Conservation (phyloP, 2,797 vertebrate genomes). For the Microchirus variegatus region DNA sequence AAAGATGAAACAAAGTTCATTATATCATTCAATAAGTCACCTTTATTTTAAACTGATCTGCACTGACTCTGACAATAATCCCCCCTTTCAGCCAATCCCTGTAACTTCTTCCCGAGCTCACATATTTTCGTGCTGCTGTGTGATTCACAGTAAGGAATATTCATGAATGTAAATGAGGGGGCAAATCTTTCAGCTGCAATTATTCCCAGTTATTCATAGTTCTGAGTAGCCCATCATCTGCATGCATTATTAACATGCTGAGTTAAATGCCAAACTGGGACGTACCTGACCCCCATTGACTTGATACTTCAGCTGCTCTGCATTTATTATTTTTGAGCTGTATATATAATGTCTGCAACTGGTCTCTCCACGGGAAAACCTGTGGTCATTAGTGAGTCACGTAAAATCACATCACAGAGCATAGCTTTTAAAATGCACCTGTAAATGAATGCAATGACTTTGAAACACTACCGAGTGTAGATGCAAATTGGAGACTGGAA, state of each 20-base stretch:
- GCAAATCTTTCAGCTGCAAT: constrained; percentile 45
- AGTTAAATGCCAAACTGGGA: constrained; percentile 63
- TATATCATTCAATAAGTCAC: no score
- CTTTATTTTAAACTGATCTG: no score
- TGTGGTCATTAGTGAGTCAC: constrained; percentile 25
- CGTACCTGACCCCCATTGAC: constrained; percentile 58
- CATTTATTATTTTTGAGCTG: constrained; percentile 50
- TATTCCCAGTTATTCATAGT: constrained; percentile 58
- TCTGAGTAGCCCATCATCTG: constrained; percentile 49
- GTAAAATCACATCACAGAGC: neutral
- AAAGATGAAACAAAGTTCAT: no score
- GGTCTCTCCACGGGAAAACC: constrained; percentile 10
- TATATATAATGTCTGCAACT: constrained; percentile 37
- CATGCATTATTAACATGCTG: constrained; percentile 55
- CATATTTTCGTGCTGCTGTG: neutral
- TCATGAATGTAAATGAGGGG: constrained; percentile 66
- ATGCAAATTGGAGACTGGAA: neutral
- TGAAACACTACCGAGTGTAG: no score
- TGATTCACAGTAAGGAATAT: constrained; percentile 52
- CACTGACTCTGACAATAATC: neutral
- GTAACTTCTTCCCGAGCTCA: constrained; percentile 2
- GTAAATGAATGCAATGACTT: no score
- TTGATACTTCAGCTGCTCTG: constrained; percentile 45
- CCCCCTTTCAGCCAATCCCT: neutral
- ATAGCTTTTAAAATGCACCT: neutral